These are phyloP conservation scores for Pelochelys cantorii DNA, from an alignment of 2,797 vertebrate genomes.

Conservation along the genomic window DNA sequence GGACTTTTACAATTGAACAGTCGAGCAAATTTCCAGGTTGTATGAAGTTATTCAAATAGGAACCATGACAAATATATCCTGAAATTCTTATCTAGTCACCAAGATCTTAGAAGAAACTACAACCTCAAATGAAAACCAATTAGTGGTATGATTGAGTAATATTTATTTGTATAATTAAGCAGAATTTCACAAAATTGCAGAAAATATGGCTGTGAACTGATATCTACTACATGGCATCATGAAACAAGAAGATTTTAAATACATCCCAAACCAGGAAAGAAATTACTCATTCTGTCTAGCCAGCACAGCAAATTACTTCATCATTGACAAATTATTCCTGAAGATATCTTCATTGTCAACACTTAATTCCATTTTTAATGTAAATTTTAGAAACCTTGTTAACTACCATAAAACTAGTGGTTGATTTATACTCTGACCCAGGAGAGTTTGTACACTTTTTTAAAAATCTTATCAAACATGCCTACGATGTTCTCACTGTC, in stretches of 20 bases:
- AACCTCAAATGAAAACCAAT: background rate
- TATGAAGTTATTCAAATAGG: background rate
- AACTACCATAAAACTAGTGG: background rate
- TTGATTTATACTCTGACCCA: background rate
- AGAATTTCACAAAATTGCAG: rapidly evolving
- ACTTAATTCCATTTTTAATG: background rate
- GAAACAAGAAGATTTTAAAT: background rate
- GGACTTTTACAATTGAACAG: background rate
- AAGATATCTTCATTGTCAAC: background rate
- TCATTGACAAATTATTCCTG: background rate
- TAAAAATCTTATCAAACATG: background rate
- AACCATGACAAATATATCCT: background rate
- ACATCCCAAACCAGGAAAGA: background rate
- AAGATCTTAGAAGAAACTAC: background rate
- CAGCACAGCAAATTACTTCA: background rate
- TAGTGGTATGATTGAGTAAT: background rate
- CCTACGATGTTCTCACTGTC: background rate
- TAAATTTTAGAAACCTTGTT: background rate
- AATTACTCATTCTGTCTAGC: rapidly evolving
- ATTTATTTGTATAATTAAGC: background rate
- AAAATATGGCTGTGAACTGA: background rate
- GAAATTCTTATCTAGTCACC: background rate
- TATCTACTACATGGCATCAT: background rate
- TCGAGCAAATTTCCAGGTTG: background rate
- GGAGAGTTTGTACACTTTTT: background rate